Base-by-base conservation (phyloP, 2,888 invertebrate species). In the Brachypterus glaber region DNA sequence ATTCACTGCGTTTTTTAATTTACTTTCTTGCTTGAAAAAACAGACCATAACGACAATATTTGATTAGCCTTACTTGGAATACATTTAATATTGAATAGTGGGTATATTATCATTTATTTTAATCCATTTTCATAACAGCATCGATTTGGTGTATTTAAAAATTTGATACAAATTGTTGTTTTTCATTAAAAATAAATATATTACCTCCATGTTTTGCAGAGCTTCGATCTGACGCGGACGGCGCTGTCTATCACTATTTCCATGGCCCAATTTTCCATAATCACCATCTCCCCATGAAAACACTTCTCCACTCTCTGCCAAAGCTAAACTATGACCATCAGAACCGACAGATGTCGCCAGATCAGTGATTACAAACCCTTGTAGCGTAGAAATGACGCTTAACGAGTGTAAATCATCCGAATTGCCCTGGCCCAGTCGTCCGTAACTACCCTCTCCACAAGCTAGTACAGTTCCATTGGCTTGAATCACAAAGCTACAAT, bases 201-300 rank as follows among this genome's bases (percentile, higher is more conserved):
- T 60, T 5, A 77, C 70, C 50, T 75, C 74, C 55, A 76, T 74
- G 41, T 72, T 70, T 50, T 75, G 73, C 9, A 79, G 57, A 2
- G 73, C 72, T 54, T 77, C 77, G 39, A 78, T 76, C 54, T 75
- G 75, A 33, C 74, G 59, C 0, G 79, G 79, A 29, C 76, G 58
- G 18, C 77, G 60, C 51, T 77, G 76, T 14, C 77, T 57, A 50
- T 77, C 77, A 50, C 73, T 74, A 52, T 76, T 76, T 4, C 77
- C 77, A 53, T 78, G 79, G 0, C 79, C 79, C 18, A 77, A 60
- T 59, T 77, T 76, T 5, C 77, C 77, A 54, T 75, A 77, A 57
- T 77, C 77, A 1, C 77, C 77, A 53, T 77, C 76, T 7, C 76
- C 77, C 77, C 77, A 77, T 13, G 74, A 74, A 54, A 77, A 77